These are phyloP conservation scores for Acinonyx jubatus DNA, from an alignment of 2,113 vertebrate species.

Conservation along the genomic window DNA sequence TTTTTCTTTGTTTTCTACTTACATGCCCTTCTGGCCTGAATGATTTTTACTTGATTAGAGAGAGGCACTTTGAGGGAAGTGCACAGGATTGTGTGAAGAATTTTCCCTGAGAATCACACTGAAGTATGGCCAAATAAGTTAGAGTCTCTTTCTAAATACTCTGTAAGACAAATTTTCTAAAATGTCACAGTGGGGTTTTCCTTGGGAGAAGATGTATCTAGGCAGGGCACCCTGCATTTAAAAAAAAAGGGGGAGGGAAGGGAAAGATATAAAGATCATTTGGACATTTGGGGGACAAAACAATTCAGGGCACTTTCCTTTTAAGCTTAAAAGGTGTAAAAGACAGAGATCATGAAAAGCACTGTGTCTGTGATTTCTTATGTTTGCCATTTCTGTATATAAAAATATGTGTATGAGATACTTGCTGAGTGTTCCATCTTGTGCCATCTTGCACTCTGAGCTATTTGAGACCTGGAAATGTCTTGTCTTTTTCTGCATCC, in stretches of 20 bases:
- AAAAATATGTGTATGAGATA: not conserved
- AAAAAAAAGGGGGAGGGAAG: not conserved
- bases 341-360: not conserved
- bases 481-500: not conserved
- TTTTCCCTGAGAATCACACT: not conserved
- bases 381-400: not conserved
- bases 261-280: not conserved
- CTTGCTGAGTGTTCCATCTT: not conserved
- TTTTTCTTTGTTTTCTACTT: not conserved
- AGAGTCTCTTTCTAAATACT: not conserved
- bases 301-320: not conserved
- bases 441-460: not conserved
- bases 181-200: not conserved
- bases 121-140: not conserved
- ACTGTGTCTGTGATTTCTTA: not conserved
- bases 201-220: not conserved
- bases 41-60: not conserved
- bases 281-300: not conserved
- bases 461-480: too few species aligned
- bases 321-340: not conserved
- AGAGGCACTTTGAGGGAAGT: not conserved
- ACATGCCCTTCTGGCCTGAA: not conserved
- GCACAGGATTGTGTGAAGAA: not conserved
- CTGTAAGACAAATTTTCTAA: not conserved
- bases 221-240: accelerated